Evolutionary conservation across 2,888 invertebrate genomes (phyloP).

Genomic region (Itoplectis maculator): DNA sequence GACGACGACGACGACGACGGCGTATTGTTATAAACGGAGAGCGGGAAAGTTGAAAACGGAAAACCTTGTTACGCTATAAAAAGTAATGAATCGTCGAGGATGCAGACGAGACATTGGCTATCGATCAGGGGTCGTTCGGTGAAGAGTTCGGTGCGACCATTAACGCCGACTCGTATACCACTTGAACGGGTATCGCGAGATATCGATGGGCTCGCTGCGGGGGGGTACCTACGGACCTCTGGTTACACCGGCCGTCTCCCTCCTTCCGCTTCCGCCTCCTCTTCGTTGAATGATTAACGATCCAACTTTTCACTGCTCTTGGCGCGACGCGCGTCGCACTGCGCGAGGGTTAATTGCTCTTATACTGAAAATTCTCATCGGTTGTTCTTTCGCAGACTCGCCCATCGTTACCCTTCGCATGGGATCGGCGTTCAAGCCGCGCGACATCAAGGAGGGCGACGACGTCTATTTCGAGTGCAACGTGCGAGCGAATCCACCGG

Average conservation of each 20-base stretch:
- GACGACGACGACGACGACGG: constrained; percentile 24
- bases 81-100: constrained; percentile 40
- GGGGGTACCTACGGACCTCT: neutral
- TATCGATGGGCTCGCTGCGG: constrained; percentile 35
- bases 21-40: neutral
- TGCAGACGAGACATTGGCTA: neutral
- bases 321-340: constrained; percentile 25
- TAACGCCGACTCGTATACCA: constrained; percentile 28
- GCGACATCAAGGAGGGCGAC: constrained; percentile 95
- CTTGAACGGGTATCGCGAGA: constrained; percentile 27
- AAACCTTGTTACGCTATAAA: constrained; percentile 20
- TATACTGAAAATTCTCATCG: constrained; percentile 34
- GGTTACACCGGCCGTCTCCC: neutral
- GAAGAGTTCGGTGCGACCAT: constrained; percentile 18
- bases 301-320: constrained; percentile 52
- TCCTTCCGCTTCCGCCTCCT: neutral
- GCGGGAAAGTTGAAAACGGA: neutral
- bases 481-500: constrained; percentile 93
- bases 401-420: constrained; percentile 93
- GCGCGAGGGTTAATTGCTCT: constrained; percentile 54
- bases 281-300: constrained; percentile 53
- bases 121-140: neutral
- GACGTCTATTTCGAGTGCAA: constrained; percentile 96
- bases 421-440: constrained; percentile 93
- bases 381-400: constrained; percentile 88